A percentile compares a stretch with the other conserved stretches of the same genome.
phyloP scores from a whole-genome alignment of 2,113 vertebrate species.

The Aspiorhynchus laticeps region DNA sequence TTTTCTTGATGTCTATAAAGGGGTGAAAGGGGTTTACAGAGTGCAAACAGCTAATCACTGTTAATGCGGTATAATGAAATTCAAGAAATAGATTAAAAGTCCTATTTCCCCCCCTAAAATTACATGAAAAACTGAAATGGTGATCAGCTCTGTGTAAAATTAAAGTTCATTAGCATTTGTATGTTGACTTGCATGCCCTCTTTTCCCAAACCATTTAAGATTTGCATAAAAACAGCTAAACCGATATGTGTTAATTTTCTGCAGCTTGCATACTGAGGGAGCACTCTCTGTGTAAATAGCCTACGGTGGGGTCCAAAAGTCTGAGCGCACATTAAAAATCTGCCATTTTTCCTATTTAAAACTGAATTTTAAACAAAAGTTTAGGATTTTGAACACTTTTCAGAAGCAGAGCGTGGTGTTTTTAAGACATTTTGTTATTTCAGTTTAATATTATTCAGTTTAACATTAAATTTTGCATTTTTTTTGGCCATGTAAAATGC shows the following conservation, averaged over 20 bases:
- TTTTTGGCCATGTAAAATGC: background rate
- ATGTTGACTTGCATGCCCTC: conserved; percentile 23
- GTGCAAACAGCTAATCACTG: conserved; percentile 20
- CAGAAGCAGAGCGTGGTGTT: too few species aligned
- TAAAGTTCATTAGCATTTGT: background rate
- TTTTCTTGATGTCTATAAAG: background rate
- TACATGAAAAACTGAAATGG: background rate
- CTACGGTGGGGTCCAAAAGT: background rate
- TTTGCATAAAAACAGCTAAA: conserved; percentile 15
- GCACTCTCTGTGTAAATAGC: background rate
- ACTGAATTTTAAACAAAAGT: background rate
- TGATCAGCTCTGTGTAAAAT: background rate
- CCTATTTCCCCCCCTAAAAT: background rate
- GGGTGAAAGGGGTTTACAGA: background rate
- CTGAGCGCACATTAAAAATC: background rate
- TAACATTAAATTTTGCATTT: background rate
- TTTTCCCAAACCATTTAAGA: conserved; percentile 23
- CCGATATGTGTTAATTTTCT: background rate
- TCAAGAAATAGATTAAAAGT: background rate
- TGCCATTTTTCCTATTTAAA: background rate
- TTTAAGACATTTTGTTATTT: background rate
- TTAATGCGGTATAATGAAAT: conserved; percentile 16
- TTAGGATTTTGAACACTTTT: background rate
- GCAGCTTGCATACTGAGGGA: background rate
- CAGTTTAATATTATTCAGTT: too few species aligned